Conservation (phyloP, 2,888 invertebrate species). For the Plemyria rubiginata region DNA sequence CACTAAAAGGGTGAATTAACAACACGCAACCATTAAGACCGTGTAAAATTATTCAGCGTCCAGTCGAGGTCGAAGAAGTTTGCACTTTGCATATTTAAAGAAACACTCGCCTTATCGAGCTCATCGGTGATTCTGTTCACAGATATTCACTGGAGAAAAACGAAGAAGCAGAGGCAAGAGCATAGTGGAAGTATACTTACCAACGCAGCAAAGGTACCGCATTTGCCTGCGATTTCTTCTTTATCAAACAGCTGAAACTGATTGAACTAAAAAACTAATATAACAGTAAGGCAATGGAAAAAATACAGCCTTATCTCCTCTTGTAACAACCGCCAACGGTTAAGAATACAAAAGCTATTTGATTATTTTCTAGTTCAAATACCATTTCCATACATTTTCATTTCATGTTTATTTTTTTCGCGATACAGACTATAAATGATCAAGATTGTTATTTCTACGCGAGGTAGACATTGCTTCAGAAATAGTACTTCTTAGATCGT, state of each 20-base stretch:
- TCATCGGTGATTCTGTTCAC: constrained; percentile 77
- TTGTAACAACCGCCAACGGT: no score
- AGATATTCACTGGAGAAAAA: constrained; percentile 75
- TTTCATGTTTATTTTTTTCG: no score
- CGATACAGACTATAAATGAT: no score
- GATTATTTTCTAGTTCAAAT: no score
- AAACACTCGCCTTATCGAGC: constrained; percentile 79
- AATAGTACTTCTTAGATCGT: no score
- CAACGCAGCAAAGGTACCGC: constrained; percentile 1
- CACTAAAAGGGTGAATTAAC: constrained; percentile 69
- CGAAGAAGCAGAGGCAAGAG: constrained; percentile 48
- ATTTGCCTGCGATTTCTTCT: background rate
- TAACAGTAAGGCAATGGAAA: no score
- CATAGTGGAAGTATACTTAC: constrained; percentile 22
- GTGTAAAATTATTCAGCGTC: constrained; percentile 82
- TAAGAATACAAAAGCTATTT: no score
- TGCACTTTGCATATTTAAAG: constrained; percentile 83
- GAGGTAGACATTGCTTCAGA: no score
- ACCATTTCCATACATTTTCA: no score
- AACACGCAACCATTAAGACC: constrained; percentile 79
- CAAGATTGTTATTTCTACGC: no score
- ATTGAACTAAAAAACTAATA: no score
- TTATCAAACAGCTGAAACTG: background rate
- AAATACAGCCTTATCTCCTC: no score
- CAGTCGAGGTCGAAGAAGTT: constrained; percentile 78